Percentiles rank a stretch among this genome's conserved stretches.
phyloP scores from a whole-genome alignment of 37 sponge, comb jelly and placozoan genomes.

The Beroe ovata region DNA sequence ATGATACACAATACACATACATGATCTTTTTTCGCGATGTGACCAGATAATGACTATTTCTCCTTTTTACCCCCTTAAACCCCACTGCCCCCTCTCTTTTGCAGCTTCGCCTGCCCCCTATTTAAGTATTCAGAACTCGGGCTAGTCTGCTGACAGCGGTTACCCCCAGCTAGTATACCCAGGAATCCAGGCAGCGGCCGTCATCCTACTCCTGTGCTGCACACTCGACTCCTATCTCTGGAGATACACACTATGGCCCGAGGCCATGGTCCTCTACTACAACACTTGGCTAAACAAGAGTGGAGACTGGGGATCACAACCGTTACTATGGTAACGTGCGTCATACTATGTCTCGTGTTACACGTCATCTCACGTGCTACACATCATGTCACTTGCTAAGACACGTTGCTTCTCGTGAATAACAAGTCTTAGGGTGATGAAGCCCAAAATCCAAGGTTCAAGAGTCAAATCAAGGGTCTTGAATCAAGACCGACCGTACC shows the following conservation, averaged over 20 bases:
- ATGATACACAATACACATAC: no score
- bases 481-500: no score
- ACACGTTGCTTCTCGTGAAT: no score
- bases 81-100: constrained; percentile 2
- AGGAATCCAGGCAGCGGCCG: constrained; percentile 73
- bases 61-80: no score
- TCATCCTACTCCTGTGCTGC: constrained; percentile 24
- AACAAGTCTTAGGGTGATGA: no score
- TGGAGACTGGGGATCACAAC: constrained; percentile 81
- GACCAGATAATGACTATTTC: no score
- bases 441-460: no score
- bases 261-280: constrained; percentile 96
- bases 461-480: no score
- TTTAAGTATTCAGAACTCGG: background rate
- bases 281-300: constrained; percentile 96
- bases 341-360: no score
- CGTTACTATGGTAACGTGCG: constrained; percentile 41
- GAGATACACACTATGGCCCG: constrained; percentile 95
- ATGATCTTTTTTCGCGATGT: no score
- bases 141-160: background rate
- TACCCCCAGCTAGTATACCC: constrained; percentile 36
- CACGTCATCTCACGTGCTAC: no score
- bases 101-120: background rate
- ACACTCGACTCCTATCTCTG: constrained; percentile 89
- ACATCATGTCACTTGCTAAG: no score